Evolutionary conservation across 2,888 invertebrate species (phyloP).

Genomic region (Bedellia somnulentella): DNA sequence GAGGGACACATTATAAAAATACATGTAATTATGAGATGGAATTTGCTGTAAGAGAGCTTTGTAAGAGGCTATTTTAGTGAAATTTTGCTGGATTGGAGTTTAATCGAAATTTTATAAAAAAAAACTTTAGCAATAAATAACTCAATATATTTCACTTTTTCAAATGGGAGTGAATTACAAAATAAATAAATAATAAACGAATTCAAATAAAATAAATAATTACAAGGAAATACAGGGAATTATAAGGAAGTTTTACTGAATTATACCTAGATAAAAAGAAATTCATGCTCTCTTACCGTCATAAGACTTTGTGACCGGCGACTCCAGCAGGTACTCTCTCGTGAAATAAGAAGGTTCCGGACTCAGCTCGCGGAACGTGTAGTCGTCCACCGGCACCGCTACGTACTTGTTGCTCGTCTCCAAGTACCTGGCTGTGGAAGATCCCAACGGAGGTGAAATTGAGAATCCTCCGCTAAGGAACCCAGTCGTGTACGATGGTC

Average conservation of each 20-base stretch:
- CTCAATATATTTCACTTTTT: no score
- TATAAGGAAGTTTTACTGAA: no score
- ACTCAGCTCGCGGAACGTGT: constrained; percentile 22
- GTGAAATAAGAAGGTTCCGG: constrained; percentile 43
- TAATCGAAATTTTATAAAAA: no score
- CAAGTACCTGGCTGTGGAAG: constrained; percentile 7
- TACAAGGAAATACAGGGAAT: no score
- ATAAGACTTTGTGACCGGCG: constrained; percentile 45
- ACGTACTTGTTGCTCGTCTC: constrained; percentile 8
- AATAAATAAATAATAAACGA: no score
- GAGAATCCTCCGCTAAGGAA: constrained; percentile 11
- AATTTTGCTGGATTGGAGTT: no score
- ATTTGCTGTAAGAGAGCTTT: constrained; percentile 44
- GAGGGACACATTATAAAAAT: no score
- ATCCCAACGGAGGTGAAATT: constrained; percentile 6
- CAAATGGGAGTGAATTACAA: no score
- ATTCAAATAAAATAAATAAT: no score
- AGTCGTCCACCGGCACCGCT: constrained; percentile 22
- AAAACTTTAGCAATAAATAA: no score
- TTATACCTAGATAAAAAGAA: no score
- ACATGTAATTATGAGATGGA: background rate
- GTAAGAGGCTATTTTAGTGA: constrained; percentile 43
- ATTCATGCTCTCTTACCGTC: no score
- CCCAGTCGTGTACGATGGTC: constrained; percentile 1
- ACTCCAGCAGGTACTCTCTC: constrained; percentile 45